A percentile compares a stretch with the other conserved stretches of the same genome.
Conservation (phyloP, 2,113 vertebrate genomes). For the Pedetes capensis region DNA sequence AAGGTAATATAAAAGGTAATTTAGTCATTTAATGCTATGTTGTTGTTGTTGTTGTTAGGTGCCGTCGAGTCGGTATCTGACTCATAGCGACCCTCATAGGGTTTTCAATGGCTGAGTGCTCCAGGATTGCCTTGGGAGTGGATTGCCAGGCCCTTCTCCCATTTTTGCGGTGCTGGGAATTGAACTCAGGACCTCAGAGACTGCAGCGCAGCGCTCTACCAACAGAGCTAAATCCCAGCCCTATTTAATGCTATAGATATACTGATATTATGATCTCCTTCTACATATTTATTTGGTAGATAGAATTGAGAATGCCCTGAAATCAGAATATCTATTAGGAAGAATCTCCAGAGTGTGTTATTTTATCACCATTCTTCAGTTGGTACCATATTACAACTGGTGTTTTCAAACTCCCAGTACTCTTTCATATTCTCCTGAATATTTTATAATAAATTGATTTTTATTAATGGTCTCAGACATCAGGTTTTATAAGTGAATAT, state of each 20-base stretch:
- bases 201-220: no score
- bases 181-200: no score
- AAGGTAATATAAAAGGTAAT: neutral
- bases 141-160: no score
- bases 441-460: neutral
- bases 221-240: no score
- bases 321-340: neutral
- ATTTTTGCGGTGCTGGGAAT: no score
- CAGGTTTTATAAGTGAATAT: neutral
- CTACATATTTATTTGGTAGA: neutral
- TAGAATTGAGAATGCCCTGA: neutral
- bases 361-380: neutral
- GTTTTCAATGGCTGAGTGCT: no score
- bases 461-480: neutral
- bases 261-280: neutral
- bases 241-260: neutral
- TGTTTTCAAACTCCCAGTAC: neutral
- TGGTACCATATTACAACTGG: neutral
- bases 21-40: neutral
- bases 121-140: no score
- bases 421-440: neutral
- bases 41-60: no score
- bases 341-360: neutral
- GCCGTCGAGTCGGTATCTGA: no score
- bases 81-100: no score